A percentile compares a stretch with the other conserved stretches of the same genome.
phyloP scores from a whole-genome alignment of 2,888 invertebrate species.

The Lasioglossum pauxillum region DNA sequence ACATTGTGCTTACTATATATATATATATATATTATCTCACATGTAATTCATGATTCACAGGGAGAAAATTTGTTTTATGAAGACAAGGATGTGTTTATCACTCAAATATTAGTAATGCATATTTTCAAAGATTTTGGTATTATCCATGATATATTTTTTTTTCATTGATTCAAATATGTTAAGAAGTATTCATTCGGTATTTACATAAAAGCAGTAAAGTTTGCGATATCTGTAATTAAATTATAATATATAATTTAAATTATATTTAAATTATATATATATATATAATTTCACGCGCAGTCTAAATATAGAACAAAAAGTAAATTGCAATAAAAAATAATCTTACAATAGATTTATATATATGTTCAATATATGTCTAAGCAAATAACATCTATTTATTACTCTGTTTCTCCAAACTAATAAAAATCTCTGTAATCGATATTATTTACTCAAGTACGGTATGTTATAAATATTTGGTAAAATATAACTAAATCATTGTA shows the following conservation, averaged over 20 bases:
- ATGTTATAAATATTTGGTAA: not conserved
- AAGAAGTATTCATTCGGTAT: not conserved
- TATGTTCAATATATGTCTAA: not conserved
- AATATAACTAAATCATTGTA: slow-evolving; percentile 4
- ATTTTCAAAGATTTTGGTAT: slow-evolving; percentile 12
- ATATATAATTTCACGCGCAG: slow-evolving; percentile 29
- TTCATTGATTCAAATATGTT: slow-evolving; percentile 8
- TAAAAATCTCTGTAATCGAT: not conserved
- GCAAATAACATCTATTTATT: slow-evolving; percentile 8
- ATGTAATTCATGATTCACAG: slow-evolving; percentile 64
- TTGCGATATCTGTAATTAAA: slow-evolving; percentile 23
- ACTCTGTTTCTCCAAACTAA: slow-evolving; percentile 25
- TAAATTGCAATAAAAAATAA: slow-evolving; percentile 24
- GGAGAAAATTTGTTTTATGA: slow-evolving; percentile 56
- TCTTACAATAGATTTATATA: not conserved
- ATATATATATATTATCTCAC: slow-evolving; percentile 66
- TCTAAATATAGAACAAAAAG: slow-evolving; percentile 11
- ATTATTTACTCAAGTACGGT: not conserved
- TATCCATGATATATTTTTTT: slow-evolving; percentile 13
- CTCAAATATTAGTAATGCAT: slow-evolving; percentile 28
- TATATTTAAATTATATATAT: not conserved
- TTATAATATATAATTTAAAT: slow-evolving; percentile 20
- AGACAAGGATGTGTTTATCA: slow-evolving; percentile 61
- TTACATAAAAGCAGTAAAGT: slow-evolving; percentile 30
- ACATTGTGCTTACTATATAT: slow-evolving; percentile 66